Evolutionary conservation across 2,113 vertebrate genomes (phyloP).

Genomic region (Setophaga coronata): DNA sequence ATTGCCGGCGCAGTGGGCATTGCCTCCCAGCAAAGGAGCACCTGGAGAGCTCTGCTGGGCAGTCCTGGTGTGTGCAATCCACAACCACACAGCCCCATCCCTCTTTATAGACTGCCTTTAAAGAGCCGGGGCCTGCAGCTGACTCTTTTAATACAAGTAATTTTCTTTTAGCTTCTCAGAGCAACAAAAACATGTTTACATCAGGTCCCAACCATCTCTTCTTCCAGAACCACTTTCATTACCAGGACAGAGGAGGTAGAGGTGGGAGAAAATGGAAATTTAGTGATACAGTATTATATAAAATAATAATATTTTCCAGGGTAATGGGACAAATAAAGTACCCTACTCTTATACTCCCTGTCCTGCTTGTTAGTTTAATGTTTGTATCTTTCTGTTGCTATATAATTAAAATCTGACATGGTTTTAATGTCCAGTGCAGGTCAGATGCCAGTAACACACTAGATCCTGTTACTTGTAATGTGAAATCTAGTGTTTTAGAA

Average conservation of each 20-base stretch:
- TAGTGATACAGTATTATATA: neutral
- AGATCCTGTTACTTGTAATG: neutral
- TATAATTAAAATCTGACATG: neutral
- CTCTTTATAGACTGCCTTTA: neutral
- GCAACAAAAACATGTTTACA: neutral
- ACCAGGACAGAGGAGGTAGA: neutral
- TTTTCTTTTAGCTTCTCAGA: constrained; percentile 11
- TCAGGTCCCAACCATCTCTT: neutral
- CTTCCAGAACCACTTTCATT: neutral
- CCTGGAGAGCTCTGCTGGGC: neutral
- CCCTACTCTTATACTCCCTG: neutral
- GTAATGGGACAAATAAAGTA: neutral
- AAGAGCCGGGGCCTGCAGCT: neutral
- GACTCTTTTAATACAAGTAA: neutral
- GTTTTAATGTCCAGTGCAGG: neutral
- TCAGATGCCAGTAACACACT: neutral
- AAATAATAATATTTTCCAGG: neutral
- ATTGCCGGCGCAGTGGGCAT: no score
- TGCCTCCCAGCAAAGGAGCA: neutral
- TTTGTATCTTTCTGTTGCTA: neutral
- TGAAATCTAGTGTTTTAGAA: neutral
- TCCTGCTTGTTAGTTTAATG: neutral
- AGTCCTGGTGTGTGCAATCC: neutral
- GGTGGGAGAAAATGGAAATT: neutral
- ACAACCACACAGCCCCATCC: neutral